phyloP scores from a whole-genome alignment of 1,140 invertebrate genomes.

The Chironomus tepperi region DNA sequence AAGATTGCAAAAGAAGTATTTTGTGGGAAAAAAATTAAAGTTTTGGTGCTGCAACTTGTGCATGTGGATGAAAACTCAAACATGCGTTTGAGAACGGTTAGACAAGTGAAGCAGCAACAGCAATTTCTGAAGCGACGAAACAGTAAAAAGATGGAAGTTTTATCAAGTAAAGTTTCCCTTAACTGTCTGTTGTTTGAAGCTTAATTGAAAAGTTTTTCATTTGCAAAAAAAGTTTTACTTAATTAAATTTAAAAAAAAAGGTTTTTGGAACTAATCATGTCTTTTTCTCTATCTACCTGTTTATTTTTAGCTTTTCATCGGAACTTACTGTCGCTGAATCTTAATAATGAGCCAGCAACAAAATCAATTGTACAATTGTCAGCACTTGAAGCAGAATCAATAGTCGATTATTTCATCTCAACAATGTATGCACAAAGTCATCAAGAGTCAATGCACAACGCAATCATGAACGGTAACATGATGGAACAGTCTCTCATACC shows the following conservation, averaged over 20 bases:
- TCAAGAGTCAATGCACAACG: not conserved
- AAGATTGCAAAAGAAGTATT: not conserved
- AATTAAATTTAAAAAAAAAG: not conserved
- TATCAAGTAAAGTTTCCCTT: not conserved
- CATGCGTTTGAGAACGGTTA: constrained; percentile 26
- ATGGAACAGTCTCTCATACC: not conserved
- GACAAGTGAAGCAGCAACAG: constrained; percentile 27
- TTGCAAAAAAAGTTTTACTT: not conserved
- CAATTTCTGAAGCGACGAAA: constrained; percentile 17
- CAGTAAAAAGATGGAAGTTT: constrained; percentile 14
- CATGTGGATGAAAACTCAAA: not conserved
- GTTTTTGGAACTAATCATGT: not conserved
- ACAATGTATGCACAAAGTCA: not conserved
- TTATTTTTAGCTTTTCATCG: not conserved
- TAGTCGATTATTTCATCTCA: constrained; percentile 5
- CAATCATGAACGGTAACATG: constrained; percentile 4
- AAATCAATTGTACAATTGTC: constrained; percentile 16
- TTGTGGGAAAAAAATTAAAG: not conserved
- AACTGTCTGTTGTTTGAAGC: too few relatives aligned
- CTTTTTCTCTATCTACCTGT: not conserved
- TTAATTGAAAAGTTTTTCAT: not conserved
- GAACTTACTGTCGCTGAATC: not conserved
- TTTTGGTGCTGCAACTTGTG: too few relatives aligned
- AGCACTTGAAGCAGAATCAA: constrained; percentile 17
- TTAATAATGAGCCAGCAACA: constrained; percentile 16